These are phyloP conservation scores for Lynx canadensis DNA, from an alignment of 2,113 vertebrate genomes.

Conservation along the genomic window DNA sequence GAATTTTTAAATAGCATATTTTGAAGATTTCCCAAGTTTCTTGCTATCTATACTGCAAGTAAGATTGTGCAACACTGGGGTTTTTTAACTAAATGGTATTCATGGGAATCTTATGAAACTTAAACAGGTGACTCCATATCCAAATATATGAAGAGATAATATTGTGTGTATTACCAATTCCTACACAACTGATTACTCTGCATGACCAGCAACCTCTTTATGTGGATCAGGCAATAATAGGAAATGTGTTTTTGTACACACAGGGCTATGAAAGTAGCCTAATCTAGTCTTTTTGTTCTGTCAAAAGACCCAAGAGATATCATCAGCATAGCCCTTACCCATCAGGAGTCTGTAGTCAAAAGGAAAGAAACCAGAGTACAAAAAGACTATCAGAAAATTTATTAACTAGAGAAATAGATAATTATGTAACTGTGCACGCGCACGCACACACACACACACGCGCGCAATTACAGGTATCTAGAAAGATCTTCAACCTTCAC, in stretches of 20 bases:
- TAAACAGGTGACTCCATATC: background rate
- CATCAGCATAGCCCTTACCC: background rate
- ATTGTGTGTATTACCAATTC: background rate
- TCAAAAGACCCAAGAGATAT: background rate
- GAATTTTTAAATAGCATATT: background rate
- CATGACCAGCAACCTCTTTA: background rate
- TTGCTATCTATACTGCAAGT: background rate
- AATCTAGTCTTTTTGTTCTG: background rate
- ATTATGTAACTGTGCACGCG: background rate
- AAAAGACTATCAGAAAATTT: background rate
- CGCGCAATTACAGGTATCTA: background rate
- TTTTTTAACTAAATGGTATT: background rate
- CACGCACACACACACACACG: background rate
- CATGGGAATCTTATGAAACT: background rate
- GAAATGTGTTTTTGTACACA: background rate
- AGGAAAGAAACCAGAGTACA: background rate
- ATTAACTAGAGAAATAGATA: background rate
- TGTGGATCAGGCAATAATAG: background rate
- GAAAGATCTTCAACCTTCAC: background rate
- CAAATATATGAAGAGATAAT: slow-evolving; percentile 30
- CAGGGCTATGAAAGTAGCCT: background rate
- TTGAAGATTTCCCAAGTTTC: background rate
- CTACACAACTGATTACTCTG: background rate
- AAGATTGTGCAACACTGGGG: background rate
- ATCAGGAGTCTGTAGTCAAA: background rate